phyloP scores from a whole-genome alignment of 2,113 vertebrate genomes.

The Peucedramus taeniatus region DNA sequence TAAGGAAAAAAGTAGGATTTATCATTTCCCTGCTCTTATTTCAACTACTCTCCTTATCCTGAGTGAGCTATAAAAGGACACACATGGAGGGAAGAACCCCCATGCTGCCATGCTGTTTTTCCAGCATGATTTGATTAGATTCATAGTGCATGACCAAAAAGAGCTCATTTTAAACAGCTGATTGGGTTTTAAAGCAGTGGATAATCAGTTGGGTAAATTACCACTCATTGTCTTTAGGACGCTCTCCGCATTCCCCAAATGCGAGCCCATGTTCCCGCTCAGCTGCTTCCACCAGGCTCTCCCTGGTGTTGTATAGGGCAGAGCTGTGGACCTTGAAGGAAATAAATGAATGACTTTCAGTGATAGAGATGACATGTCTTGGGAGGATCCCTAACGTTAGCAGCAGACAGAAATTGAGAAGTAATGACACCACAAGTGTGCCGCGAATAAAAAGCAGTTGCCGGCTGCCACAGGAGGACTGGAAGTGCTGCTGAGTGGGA shows the following conservation, averaged over 20 bases:
- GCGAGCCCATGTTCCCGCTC: neutral
- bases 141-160: neutral
- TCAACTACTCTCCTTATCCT: neutral
- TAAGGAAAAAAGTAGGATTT: neutral
- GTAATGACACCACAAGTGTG: constrained; percentile 27
- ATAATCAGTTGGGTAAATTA: constrained; percentile 34
- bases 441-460: constrained; percentile 31
- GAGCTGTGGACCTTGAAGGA: constrained; percentile 37
- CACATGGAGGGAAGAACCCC: neutral
- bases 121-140: neutral
- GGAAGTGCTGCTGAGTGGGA: neutral
- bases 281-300: neutral
- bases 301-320: neutral
- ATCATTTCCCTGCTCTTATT: neutral
- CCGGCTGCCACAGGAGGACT: neutral
- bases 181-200: constrained; percentile 40
- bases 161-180: constrained; percentile 24
- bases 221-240: constrained; percentile 26
- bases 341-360: constrained; percentile 45
- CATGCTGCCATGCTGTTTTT: neutral
- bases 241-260: neutral
- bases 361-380: constrained; percentile 21
- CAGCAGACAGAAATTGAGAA: constrained; percentile 46
- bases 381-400: neutral
- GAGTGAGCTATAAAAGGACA: neutral